Evolutionary conservation across 2,797 vertebrate genomes (phyloP).

Genomic region (Muscicapa striata): DNA sequence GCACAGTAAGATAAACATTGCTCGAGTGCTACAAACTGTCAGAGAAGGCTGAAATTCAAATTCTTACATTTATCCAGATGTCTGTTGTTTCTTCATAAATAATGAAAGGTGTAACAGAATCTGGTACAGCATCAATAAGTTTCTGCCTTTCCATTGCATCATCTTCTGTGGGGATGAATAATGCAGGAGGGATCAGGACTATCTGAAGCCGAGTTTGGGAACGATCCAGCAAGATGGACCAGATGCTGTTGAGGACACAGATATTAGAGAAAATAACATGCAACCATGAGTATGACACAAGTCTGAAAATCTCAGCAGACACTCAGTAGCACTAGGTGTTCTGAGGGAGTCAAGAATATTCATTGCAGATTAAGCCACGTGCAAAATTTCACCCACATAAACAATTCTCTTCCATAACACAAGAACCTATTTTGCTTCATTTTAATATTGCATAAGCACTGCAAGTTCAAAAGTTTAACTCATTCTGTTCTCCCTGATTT

Average conservation of each 20-base stretch:
- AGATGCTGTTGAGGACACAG: conserved; percentile 74
- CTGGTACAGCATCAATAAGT: conserved; percentile 76
- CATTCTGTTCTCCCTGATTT: conserved; percentile 17
- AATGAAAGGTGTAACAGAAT: conserved; percentile 80
- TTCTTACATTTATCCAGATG: conserved; percentile 85
- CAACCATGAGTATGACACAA: not conserved
- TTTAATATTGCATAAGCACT: conserved; percentile 59
- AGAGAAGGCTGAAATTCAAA: conserved; percentile 12
- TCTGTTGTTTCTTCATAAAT: conserved; percentile 85
- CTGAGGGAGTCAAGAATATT: not conserved
- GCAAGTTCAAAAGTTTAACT: conserved; percentile 57
- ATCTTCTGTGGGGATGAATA: conserved; percentile 82
- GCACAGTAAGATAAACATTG: not conserved
- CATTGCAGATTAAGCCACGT: conserved; percentile 11
- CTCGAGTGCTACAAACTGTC: not conserved
- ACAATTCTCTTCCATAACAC: conserved; percentile 7
- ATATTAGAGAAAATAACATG: conserved; percentile 51
- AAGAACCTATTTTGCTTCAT: conserved; percentile 13
- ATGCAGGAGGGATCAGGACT: conserved; percentile 79
- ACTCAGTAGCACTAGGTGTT: not conserved
- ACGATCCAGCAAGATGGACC: conserved; percentile 83
- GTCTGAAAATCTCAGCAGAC: not conserved
- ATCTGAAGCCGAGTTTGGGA: conserved; percentile 85
- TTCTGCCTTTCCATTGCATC: conserved; percentile 81
- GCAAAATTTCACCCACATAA: conserved; percentile 44